Evolutionary conservation across 2,888 invertebrate species (phyloP).

Genomic region (Parascotia fuliginaria): DNA sequence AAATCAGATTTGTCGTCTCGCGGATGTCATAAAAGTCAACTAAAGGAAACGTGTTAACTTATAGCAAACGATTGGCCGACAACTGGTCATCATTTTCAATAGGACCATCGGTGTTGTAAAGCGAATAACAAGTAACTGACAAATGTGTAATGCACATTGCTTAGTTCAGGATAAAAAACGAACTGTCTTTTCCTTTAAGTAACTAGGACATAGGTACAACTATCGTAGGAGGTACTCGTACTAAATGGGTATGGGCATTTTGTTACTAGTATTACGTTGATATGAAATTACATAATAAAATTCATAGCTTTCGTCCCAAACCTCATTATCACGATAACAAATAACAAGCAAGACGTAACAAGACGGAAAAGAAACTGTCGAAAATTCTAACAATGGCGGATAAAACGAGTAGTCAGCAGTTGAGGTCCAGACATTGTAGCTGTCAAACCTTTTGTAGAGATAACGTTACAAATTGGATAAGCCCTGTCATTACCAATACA

Average conservation of each 20-base stretch:
- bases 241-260: too few relatives aligned
- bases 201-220: too few relatives aligned
- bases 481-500: constrained; percentile 73
- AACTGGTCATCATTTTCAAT: constrained; percentile 2
- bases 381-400: constrained; percentile 15
- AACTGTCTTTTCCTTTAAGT: too few relatives aligned
- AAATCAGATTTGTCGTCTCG: background rate
- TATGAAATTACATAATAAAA: background rate
- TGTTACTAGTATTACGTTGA: too few relatives aligned
- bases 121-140: constrained; percentile 1
- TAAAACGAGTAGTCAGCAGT: constrained; percentile 34
- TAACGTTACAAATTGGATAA: constrained; percentile 73
- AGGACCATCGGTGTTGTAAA: background rate
- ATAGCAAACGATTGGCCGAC: constrained; percentile 4
- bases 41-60: constrained; percentile 5
- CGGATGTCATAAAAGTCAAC: constrained; percentile 8
- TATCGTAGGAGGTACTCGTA: too few relatives aligned
- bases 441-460: constrained; percentile 55
- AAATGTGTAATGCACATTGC: background rate
- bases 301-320: background rate
- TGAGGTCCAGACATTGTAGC: constrained; percentile 39
- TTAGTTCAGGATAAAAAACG: too few relatives aligned
- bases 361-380: background rate
- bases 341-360: background rate
- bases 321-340: background rate